Evolutionary conservation across 2,888 invertebrate species (phyloP), one percentile per base, ranked within the genome.

Genomic region (Chloroclystis v-ata): DNA sequence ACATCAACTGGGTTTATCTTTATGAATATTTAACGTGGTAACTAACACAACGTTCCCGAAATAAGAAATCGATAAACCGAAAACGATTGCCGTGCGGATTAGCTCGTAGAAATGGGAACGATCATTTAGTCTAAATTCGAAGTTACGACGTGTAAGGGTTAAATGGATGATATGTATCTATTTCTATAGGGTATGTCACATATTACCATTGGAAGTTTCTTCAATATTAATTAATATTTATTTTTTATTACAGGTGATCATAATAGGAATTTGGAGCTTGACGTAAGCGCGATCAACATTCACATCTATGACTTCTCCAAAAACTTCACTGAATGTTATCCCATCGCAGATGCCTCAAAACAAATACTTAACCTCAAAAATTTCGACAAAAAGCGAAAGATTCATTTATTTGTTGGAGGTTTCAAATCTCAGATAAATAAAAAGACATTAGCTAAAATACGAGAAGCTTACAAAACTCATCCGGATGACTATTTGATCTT

Each of bases 351-450:
- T 20, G 79, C 84, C 1, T 78, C 77, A 0, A 56, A 63, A 29
- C 69, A 75, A 10, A 84, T 86, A 42, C 69, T 82, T 0, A 52
- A 60, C 1, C 54, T 72, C 1, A 54, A 63, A n/a, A 57, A 64
- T n/a, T 60, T 86, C 4, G 76, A 82, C 47, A 79, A 75, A 57
- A 63, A 59, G 1, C 80, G 66, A 28, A 72, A 72, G 47, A 76
- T 83, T 49, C 67, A 82, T 9, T 57, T 85, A 52, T 85, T 81
- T 51, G 80, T 85, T 1, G 76, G 72, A 0, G 86, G 86, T 1
- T 86, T 72, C 58, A 83, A 81, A 38, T 82, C 86, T 0, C 65
- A 78, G 28, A 85, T 87, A 24, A 69, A 78, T 50, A 82, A 78
- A 40, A 75, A 44, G 10, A 60, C 59, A 2, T 59, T 57, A 12